phyloP scores from a whole-genome alignment of 2,797 vertebrate genomes.

The Phataginus tetradactyla region DNA sequence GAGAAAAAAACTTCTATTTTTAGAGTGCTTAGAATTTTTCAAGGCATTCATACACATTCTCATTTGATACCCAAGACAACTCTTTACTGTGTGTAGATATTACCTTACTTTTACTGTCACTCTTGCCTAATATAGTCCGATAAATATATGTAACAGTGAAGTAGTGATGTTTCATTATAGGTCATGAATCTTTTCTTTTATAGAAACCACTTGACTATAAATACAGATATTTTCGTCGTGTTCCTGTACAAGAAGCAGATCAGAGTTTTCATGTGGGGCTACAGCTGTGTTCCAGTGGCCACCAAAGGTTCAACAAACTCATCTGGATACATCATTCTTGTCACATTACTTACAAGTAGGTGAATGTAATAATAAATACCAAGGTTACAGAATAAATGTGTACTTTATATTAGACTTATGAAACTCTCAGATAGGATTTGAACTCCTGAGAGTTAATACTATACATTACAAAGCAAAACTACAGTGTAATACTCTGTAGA shows the following conservation, averaged over 20 bases:
- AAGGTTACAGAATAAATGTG: neutral
- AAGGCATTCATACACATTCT: neutral
- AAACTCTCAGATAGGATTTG: neutral
- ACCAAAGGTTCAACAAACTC: slow-evolving; percentile 95
- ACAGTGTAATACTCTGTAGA: neutral
- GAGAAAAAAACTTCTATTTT: neutral
- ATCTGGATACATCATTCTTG: slow-evolving; percentile 99
- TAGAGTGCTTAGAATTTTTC: neutral
- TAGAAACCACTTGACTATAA: slow-evolving; percentile 93
- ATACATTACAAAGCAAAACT: neutral
- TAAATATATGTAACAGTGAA: neutral
- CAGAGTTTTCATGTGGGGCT: slow-evolving; percentile 96
- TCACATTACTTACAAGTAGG: slow-evolving; percentile 96
- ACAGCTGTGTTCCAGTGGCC: slow-evolving; percentile 94
- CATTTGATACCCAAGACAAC: neutral
- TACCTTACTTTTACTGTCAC: neutral
- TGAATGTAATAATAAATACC: neutral
- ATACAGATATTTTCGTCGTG: slow-evolving; percentile 91
- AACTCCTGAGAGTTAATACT: neutral
- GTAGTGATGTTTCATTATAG: neutral
- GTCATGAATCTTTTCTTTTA: slow-evolving; percentile 47
- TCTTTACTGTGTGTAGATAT: neutral
- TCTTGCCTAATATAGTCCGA: neutral
- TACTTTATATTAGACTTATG: neutral
- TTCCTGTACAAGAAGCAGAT: slow-evolving; percentile 92